A percentile compares a stretch with the other conserved stretches of the same genome.
These are phyloP conservation scores for Alces alces DNA, from an alignment of 2,113 vertebrate species.

Conservation along the genomic window DNA sequence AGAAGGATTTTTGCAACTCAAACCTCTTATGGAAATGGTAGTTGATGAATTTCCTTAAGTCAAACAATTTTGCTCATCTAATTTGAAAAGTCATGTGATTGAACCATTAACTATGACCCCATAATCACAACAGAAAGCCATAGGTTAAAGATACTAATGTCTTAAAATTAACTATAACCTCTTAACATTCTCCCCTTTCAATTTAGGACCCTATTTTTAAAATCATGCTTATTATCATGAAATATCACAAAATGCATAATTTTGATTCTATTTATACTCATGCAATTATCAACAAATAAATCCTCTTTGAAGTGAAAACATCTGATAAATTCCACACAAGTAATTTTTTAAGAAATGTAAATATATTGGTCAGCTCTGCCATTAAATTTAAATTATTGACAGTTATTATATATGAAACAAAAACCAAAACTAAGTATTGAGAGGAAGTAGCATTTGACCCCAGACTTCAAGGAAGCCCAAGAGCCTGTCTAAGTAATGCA, in stretches of 20 bases:
- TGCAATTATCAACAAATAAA: neutral
- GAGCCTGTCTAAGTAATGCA: neutral
- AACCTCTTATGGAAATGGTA: neutral
- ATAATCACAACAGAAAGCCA: neutral
- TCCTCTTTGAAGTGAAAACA: neutral
- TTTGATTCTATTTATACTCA: neutral
- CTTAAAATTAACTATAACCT: neutral
- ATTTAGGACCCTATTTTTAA: neutral
- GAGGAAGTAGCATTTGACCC: neutral
- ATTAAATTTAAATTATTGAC: neutral
- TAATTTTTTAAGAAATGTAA: slow-evolving; percentile 1
- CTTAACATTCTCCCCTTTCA: neutral
- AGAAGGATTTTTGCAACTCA: neutral
- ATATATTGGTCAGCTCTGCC: neutral
- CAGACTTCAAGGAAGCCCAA: neutral
- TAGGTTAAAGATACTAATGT: neutral
- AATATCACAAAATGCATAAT: neutral
- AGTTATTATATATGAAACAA: neutral
- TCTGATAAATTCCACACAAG: neutral
- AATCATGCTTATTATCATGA: neutral
- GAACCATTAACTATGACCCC: neutral
- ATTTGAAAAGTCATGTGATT: neutral
- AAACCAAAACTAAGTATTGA: neutral
- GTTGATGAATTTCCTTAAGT: neutral
- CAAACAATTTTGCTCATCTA: neutral